Evolutionary conservation across 2,888 invertebrate species (phyloP).

Genomic region (Rotaria socialis): DNA sequence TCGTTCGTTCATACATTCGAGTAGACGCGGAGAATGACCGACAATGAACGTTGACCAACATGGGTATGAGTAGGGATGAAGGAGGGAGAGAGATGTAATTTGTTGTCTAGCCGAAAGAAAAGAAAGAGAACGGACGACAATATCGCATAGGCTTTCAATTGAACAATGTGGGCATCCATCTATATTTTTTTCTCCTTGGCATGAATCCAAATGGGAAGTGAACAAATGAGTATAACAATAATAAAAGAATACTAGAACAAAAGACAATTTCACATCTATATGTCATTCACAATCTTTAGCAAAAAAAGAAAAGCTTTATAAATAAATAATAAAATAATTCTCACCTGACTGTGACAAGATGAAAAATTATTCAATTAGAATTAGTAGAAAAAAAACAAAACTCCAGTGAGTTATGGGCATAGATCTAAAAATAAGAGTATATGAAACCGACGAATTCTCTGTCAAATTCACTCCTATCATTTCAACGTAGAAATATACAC

Average conservation of each 20-base stretch:
- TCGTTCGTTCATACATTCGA: background rate
- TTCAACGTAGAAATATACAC: background rate
- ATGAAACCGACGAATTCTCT: background rate
- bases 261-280: background rate
- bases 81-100: background rate
- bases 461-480: background rate
- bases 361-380: background rate
- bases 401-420: background rate
- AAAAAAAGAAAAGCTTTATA: background rate
- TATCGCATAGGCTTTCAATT: slow-evolving; percentile 4
- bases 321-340: background rate
- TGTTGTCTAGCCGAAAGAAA: slow-evolving; percentile 29
- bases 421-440: background rate
- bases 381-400: background rate
- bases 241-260: background rate
- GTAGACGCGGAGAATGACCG: background rate
- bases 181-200: background rate
- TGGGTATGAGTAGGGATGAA: background rate
- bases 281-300: background rate
- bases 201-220: background rate
- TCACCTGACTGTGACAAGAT: background rate
- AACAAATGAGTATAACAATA: background rate
- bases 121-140: slow-evolving; percentile 27
- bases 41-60: background rate
- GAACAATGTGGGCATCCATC: background rate